These are phyloP conservation scores for Crotalus horridus DNA, from an alignment of 2,113 vertebrate species.

Conservation along the genomic window DNA sequence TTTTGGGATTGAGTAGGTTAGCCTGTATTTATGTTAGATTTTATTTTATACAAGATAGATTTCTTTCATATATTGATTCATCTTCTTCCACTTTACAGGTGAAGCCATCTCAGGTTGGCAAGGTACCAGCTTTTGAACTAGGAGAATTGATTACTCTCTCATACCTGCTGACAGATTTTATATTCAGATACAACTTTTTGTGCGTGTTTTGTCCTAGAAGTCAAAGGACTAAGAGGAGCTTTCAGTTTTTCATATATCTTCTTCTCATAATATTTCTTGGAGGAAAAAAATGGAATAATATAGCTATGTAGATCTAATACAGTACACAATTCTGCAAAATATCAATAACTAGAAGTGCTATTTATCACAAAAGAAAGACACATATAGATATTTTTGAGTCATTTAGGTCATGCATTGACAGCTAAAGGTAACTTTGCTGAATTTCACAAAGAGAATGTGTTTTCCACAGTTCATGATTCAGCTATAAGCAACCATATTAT, in stretches of 20 bases:
- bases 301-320: not conserved
- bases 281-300: not conserved
- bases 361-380: not conserved
- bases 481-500: not conserved
- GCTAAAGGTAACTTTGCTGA: not conserved
- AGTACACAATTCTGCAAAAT: not conserved
- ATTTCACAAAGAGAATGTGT: not conserved
- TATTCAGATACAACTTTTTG: not conserved
- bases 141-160: constrained; percentile 1
- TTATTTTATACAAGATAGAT: not conserved
- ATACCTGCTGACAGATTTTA: not conserved
- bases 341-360: not conserved
- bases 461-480: not conserved
- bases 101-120: not conserved
- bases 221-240: not conserved
- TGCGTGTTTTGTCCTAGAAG: constrained; percentile 2
- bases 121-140: not conserved
- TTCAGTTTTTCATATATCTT: not conserved
- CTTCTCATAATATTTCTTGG: not conserved
- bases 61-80: constrained; percentile 16
- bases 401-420: no score
- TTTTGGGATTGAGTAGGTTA: constrained; percentile 18
- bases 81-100: constrained; percentile 7
- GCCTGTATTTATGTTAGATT: not conserved
- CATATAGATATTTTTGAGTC: not conserved